These are phyloP conservation scores for Corythucha ciliata DNA, from an alignment of 2,888 invertebrate genomes.

Conservation along the genomic window DNA sequence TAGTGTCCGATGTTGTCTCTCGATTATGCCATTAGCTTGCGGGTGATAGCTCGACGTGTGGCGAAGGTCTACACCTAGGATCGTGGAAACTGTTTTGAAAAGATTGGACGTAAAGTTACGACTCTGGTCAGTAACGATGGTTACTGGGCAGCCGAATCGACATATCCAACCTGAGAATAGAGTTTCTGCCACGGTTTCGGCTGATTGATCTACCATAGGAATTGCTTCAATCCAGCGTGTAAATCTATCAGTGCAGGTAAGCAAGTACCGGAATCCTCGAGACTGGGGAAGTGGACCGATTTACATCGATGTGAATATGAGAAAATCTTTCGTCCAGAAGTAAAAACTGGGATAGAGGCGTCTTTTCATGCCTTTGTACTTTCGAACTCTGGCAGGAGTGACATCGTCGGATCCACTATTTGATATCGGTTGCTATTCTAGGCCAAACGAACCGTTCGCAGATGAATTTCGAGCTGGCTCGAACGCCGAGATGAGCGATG, in stretches of 20 bases:
- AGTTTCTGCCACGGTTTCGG: slow-evolving; percentile 2
- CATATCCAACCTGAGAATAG: slow-evolving; percentile 15
- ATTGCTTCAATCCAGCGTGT: slow-evolving; percentile 19
- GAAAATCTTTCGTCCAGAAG: slow-evolving; percentile 6
- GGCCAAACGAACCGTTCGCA: slow-evolving; percentile 14
- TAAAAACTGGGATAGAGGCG: not conserved
- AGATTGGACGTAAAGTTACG: slow-evolving; percentile 9
- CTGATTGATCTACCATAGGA: slow-evolving; percentile 10
- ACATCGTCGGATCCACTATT: slow-evolving; percentile 9
- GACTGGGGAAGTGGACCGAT: slow-evolving; percentile 10
- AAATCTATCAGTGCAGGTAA: slow-evolving; percentile 4
- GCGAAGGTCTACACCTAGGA: slow-evolving; percentile 3
- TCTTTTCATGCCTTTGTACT: slow-evolving; percentile 10
- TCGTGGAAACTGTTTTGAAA: not conserved
- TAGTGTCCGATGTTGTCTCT: slow-evolving; percentile 9
- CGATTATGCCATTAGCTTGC: slow-evolving; percentile 13
- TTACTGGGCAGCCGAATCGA: slow-evolving; percentile 15
- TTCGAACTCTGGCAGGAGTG: slow-evolving; percentile 40
- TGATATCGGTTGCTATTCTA: slow-evolving; percentile 8
- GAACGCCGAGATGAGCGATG: slow-evolving; percentile 1
- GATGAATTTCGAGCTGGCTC: slow-evolving; percentile 13
- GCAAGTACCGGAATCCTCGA: not conserved
- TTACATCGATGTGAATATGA: slow-evolving; percentile 5
- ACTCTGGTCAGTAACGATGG: slow-evolving; percentile 13
- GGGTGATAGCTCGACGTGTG: slow-evolving; percentile 14